Evolutionary conservation across 2,797 vertebrate genomes (phyloP), one percentile per base, ranked within the genome.

Genomic region (Leuciscus waleckii): DNA sequence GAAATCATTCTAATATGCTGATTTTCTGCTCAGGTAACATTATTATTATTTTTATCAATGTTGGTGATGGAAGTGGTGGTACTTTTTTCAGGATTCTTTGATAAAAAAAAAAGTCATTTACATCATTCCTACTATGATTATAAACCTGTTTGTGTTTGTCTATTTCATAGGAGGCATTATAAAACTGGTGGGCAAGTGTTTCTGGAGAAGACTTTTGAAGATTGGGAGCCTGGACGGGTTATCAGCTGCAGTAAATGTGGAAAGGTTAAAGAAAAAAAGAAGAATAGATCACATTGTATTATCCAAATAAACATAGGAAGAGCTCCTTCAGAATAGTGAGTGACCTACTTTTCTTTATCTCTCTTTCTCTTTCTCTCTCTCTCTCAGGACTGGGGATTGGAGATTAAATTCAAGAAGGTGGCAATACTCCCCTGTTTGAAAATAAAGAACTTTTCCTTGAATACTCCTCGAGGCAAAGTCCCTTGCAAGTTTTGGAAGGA

Each of bases 401-500:
- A 98, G 93, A 96, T 99, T 29, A 95, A 97, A 84, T 97, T 97
- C 90, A 96, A 91, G 82, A 82, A 91, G 0, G 29, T 91, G 8
- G 94, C 92, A 39, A 86, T 97, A 54, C 95, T 99, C 76, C 97
- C 97, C 0, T 96, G 92, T 26, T 81, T 99, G 37, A 92, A 88
- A 85, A 95, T 98, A 82, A 94, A 93, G 29, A 90, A 93, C 87
- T 96, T 99, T 0, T 94, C 95, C 78, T 84, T 99, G 88, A 90
- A 95, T 82, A 97, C 96, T 0, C 95, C 96, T 0, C 23, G 19
- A 0, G 95, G 92, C 17, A 94, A 80, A 35, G 71, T 1, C 35
- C n/a, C 90, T 3, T 90, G 86, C 58, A 98, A 96, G 87, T 90
- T 97, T 88, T 99, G 98, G 98, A 97, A 97, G 13, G n/a, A 93